Base-by-base conservation (phyloP, 2,113 vertebrate genomes). In the Panthera tigris region DNA sequence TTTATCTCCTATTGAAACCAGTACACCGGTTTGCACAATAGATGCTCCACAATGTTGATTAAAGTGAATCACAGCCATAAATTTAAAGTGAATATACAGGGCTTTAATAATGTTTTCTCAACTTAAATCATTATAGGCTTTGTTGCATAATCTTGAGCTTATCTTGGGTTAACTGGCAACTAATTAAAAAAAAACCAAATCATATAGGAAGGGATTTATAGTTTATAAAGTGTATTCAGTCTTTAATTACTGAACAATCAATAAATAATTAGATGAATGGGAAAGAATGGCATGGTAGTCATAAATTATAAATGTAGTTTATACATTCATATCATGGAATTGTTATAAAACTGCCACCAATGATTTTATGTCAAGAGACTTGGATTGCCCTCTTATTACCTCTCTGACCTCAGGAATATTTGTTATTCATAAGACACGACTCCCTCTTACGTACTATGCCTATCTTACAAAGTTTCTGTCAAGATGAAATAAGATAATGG, bases 261-360 rank as follows among this genome's bases (percentile, higher is more conserved):
- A 65, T 86, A 79, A 96, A 74, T 65, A 91, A 84, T 80, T 74
- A 63, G 23, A 8, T 55, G 14, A 78, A 73, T 76, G 19, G 41
- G 50, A 78, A 92, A 93, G 7, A 90, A 78, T 55, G 41, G 48
- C 33, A 68, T 39, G 5, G 23, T 23, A 7, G 16, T 73, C 33
- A 85, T 61, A 89, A 91, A 73, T 91, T 82, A 94, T 73, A 68
- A 91, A 89, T 48, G 15, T 95, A 82, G 85, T 73, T 82, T 91
- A 86, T 50, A 57, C 14, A 86, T 63, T 80, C 11, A 29, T 87
- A 68, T 66, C 15, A 88, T 65, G 66, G 11, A 86, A 4, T 48
- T 83, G 31, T 89, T 89, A 85, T 50, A 95, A 97, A 95, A 93
- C 63, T 52, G 14, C n/a, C 50, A 96, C 7, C 0, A 66, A 29